These are phyloP conservation scores for Conger conger DNA, from an alignment of 2,113 vertebrate genomes.

Conservation along the genomic window DNA sequence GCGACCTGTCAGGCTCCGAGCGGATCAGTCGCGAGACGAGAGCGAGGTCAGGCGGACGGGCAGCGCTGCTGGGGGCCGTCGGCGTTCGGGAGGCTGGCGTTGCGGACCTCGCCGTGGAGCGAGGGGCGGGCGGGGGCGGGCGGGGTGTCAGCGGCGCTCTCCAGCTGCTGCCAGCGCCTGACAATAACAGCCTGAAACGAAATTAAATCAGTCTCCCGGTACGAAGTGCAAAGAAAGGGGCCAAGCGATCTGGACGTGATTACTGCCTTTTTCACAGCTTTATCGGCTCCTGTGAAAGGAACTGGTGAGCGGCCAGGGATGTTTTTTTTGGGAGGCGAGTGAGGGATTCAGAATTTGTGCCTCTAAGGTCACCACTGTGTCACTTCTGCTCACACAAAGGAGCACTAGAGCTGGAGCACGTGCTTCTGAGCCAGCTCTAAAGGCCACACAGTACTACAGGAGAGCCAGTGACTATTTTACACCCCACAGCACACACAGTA, in stretches of 20 bases:
- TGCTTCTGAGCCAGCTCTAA: neutral
- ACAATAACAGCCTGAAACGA: neutral
- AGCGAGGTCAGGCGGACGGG: neutral
- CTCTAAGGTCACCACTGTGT: neutral
- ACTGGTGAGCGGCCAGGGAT: neutral
- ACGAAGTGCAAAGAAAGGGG: neutral
- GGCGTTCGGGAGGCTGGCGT: neutral
- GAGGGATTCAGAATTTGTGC: neutral
- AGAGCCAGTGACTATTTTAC: too few species aligned
- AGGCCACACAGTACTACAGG: too few species aligned
- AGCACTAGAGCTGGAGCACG: neutral
- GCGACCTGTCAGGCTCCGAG: too few species aligned
- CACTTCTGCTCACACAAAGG: neutral
- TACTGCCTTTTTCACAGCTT: too few species aligned
- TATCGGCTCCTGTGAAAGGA: too few species aligned
- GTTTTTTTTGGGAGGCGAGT: neutral
- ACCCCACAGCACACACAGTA: too few species aligned
- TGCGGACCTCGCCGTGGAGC: too few species aligned
- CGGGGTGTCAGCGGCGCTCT: neutral
- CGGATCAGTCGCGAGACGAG: too few species aligned
- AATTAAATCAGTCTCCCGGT: neutral
- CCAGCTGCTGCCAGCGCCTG: neutral
- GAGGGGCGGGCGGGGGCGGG: too few species aligned
- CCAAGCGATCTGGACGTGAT: neutral
- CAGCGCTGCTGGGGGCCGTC: too few species aligned